Evolutionary conservation across 1,140 invertebrate species (phyloP), one percentile per base, ranked within the genome.

Genomic region (Gryllus bimaculatus): DNA sequence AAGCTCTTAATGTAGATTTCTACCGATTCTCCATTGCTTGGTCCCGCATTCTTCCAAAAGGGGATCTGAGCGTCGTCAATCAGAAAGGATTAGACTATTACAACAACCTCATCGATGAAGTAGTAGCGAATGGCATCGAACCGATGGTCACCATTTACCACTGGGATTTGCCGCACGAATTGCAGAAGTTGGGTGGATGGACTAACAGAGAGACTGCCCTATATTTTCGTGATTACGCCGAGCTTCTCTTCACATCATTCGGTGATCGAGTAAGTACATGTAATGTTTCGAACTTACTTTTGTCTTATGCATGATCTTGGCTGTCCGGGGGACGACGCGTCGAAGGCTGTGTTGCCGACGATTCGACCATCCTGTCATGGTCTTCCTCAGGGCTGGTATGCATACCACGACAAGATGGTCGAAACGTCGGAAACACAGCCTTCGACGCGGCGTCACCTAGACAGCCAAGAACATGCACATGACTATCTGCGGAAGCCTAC

Each of bases 151-250:
- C 91, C 0, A 88, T 93, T 39, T 92, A 92, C 82, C 91, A 92
- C 81, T 93, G 92, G 91, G 92, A 93, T 79, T 83, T 92, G 75
- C 92, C 91, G 0, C 88, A 91, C 80, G 85, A 84, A 26, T 81
- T 93, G 7, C 90, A 92, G 82, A 89, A 91, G 76, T 81, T 90
- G 13, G 91, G 90, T 7, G 91, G 90, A 6, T 91, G 90, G 91
- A 84, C 88, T 6, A 92, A 92, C 83, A 87, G 88, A 6, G 80
- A 87, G 48, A 87, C 91, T 75, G 87, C 88, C 18, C 88, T 89
- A 0, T 86, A 88, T 81, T 92, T 90, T 81, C 86, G 84, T 18
- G 89, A 91, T 82, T 92, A 89, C 82, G 89, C 91, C 0, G 85
- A 86, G 39, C 77, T 91, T 13, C 83, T 90, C 6, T 89, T 91